phyloP scores from a whole-genome alignment of 2,113 vertebrate genomes.

The Sebastes schlegelii region DNA sequence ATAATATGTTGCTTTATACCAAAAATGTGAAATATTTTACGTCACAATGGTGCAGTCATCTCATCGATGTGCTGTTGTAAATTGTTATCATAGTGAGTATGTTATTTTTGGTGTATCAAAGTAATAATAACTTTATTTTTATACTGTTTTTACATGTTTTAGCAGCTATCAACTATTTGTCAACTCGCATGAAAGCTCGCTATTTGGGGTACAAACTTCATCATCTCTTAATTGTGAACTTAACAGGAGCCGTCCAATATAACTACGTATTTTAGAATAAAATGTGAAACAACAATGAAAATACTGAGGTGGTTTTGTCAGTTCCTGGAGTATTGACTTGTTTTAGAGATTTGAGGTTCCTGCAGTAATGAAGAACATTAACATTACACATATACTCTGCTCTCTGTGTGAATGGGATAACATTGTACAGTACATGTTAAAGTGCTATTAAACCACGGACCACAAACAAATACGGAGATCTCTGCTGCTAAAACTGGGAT shows the following conservation, averaged over 20 bases:
- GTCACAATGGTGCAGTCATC: constrained; percentile 47
- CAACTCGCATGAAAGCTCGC: not conserved
- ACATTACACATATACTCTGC: not conserved
- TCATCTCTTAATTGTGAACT: constrained; percentile 11
- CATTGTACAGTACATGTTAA: constrained; percentile 80
- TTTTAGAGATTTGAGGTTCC: constrained; percentile 37
- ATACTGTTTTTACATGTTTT: constrained; percentile 74
- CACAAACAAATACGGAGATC: constrained; percentile 52
- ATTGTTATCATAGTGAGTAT: constrained; percentile 39
- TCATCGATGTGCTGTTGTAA: constrained; percentile 49
- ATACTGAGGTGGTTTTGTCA: not conserved
- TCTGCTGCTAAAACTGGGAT: constrained; percentile 85
- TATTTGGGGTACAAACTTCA: constrained; percentile 1
- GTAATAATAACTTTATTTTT: constrained; percentile 85
- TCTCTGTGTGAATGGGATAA: constrained; percentile 14
- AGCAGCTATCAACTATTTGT: constrained; percentile 66
- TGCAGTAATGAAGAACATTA: constrained; percentile 24
- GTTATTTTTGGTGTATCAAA: constrained; percentile 45
- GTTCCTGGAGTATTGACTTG: not conserved
- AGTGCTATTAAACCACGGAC: constrained; percentile 87
- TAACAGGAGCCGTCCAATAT: not conserved
- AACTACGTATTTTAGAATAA: not conserved
- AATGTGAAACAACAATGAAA: not conserved
- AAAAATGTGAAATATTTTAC: constrained; percentile 64
- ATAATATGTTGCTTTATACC: constrained; percentile 60